phyloP scores from a whole-genome alignment of 2,888 invertebrate genomes.

The Catocala fraxini region DNA sequence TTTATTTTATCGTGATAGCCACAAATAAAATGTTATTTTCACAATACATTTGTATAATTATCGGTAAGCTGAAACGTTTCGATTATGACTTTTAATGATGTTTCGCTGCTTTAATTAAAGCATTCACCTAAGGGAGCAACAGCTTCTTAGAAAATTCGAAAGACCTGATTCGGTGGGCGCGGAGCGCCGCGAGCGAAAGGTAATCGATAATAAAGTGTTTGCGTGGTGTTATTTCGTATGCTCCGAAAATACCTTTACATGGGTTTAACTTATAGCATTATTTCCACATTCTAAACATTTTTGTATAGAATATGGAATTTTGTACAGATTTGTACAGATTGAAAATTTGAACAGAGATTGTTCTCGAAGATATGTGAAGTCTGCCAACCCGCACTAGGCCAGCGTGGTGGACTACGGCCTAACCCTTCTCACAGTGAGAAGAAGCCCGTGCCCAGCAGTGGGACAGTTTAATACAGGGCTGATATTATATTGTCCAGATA shows the following conservation, averaged over 20 bases:
- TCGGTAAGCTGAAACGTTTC: not conserved
- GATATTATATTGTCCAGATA: too few relatives aligned
- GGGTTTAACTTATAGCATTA: slow-evolving; percentile 13
- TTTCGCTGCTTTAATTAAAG: slow-evolving; percentile 6
- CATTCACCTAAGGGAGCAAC: not conserved
- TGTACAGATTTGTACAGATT: too few relatives aligned
- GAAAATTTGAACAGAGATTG: too few relatives aligned
- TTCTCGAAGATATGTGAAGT: too few relatives aligned
- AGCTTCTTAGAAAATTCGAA: slow-evolving; percentile 12
- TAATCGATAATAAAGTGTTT: slow-evolving; percentile 38
- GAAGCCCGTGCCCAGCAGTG: too few relatives aligned
- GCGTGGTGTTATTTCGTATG: slow-evolving; percentile 18
- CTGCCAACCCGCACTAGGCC: too few relatives aligned
- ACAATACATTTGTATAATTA: not conserved
- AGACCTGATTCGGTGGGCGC: slow-evolving; percentile 12
- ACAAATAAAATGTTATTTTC: not conserved
- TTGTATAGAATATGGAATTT: too few relatives aligned
- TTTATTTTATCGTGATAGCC: not conserved
- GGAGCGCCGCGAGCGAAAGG: slow-evolving; percentile 14
- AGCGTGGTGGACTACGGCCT: too few relatives aligned
- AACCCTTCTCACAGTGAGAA: too few relatives aligned
- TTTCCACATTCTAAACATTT: not conserved
- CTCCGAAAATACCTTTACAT: slow-evolving; percentile 17
- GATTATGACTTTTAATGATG: not conserved
- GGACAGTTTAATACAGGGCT: too few relatives aligned